A percentile compares a stretch with the other conserved stretches of the same genome.
phyloP scores from a whole-genome alignment of 2,888 invertebrate species.

The Nipponacmea schrenckii region DNA sequence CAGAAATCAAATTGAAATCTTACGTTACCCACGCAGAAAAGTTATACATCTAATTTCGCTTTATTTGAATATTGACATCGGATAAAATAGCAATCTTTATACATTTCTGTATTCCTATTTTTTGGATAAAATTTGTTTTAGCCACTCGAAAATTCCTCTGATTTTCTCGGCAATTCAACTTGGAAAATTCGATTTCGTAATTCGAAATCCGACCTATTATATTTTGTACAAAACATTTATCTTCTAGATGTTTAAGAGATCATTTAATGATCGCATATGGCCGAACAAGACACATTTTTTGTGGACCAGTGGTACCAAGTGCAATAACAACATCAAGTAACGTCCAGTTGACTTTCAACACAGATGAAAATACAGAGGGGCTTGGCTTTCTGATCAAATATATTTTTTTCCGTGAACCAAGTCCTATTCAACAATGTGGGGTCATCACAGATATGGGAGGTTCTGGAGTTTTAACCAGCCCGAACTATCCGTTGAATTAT shows the following conservation, averaged over 20 bases:
- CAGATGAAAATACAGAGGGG: not conserved
- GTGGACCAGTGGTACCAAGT: not conserved
- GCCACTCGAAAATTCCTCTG: too few species aligned
- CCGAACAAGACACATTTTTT: not conserved
- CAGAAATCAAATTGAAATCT: too few species aligned
- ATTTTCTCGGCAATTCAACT: too few species aligned
- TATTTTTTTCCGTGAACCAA: not conserved
- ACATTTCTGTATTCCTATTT: too few species aligned
- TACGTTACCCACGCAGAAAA: too few species aligned
- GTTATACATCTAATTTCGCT: too few species aligned
- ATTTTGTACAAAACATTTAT: not conserved
- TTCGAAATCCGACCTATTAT: not conserved
- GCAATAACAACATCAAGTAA: not conserved
- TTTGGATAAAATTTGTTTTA: too few species aligned
- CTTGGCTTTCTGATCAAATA: not conserved
- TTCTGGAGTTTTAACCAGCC: conserved; percentile 35
- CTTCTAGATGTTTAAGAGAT: not conserved
- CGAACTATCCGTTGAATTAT: conserved; percentile 39
- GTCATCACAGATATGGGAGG: not conserved
- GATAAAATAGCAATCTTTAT: too few species aligned
- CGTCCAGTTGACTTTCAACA: not conserved
- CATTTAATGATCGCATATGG: not conserved
- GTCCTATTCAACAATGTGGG: not conserved
- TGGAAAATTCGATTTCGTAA: too few species aligned
- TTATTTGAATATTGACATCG: too few species aligned